Percentiles rank a stretch among this genome's conserved stretches.
Conservation (phyloP, 2,797 vertebrate genomes). For the Austrolebias charrua region DNA sequence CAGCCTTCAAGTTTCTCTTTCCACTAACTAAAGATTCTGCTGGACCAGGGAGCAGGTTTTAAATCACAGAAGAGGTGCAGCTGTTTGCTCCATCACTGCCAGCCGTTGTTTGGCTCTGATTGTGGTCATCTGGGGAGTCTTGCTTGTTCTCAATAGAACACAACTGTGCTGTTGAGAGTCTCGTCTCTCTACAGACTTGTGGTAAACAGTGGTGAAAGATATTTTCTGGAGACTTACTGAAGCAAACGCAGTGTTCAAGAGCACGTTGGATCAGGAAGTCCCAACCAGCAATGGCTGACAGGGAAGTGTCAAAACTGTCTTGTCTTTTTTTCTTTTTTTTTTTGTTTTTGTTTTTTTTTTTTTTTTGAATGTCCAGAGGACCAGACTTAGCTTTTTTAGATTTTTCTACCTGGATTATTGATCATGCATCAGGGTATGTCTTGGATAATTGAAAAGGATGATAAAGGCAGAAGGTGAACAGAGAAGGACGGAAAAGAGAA, state of each 20-base stretch:
- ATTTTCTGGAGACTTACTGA: no score
- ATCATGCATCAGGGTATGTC: no score
- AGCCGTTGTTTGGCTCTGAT: conserved; percentile 19
- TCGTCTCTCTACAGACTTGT: conserved; percentile 32
- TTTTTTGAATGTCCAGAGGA: no score
- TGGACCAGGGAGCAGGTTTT: conserved; percentile 48
- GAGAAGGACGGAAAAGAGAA: conserved; percentile 3
- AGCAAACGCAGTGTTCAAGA: no score
- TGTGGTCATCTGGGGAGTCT: conserved; percentile 30
- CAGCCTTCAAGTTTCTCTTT: conserved; percentile 5
- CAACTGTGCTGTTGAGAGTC: conserved; percentile 41
- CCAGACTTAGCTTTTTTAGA: no score
- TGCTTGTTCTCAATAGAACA: conserved; percentile 34
- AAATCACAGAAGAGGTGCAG: conserved; percentile 50
- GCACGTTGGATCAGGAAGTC: no score
- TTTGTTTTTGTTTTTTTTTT: no score
- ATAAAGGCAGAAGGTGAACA: conserved; percentile 7
- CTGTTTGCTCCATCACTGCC: conserved; percentile 5
- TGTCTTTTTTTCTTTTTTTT: no score
- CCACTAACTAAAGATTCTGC: conserved; percentile 33
- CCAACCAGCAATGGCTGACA: no score
- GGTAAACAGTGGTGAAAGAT: no score
- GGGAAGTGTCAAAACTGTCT: conserved; percentile 46
- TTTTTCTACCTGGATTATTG: no score
- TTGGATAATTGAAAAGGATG: conserved; percentile 43